Base-by-base conservation (phyloP, 2,113 vertebrate species). In the Hemichromis elongatus region DNA sequence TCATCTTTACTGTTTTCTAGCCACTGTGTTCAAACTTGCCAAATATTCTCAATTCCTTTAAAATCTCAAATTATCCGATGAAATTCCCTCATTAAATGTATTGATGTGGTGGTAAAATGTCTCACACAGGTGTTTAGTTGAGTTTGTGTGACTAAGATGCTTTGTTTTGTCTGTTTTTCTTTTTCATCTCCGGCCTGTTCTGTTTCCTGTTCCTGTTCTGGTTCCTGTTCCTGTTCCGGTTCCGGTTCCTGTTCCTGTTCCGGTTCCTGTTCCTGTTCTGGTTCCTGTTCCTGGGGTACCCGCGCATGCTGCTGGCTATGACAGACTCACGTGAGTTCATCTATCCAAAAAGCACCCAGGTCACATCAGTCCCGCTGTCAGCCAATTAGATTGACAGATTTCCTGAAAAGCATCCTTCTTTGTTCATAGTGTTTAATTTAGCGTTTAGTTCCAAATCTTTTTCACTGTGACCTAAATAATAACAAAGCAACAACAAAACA, bases 261-360 rank as follows among this genome's bases (percentile, higher is more conserved):
- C n/a, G n/a, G n/a, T n/a, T n/a, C n/a, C n/a, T n/a, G n/a, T n/a
- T n/a, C n/a, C n/a, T n/a, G n/a, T n/a, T n/a, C n/a, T n/a, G n/a
- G n/a, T n/a, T 88, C 81, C 81, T 73, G 81, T 50, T 56, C 11
- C 80, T 55, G 59, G 66, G 70, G 57, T 53, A 59, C 21, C 84
- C 19, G 19, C 80, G 91, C 86, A 89, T 84, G 82, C 85, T 82
- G 56, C 86, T 54, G 92, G 80, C 68, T 70, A 26, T 1, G 3
- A 11, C 90, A 96, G 95, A 95, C 94, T 83, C 94, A 96, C 85
- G 95, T 96, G 81, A 96, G 95, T 95, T 81, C 33, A 53, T 61
- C 53, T 33, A 28, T 70, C 59, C 73, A 77, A 73, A 80, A 77
- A 26, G 79, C 88, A 53, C 42, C 9, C 7, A 11, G 26, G 52